phyloP scores from a whole-genome alignment of 1,140 invertebrate genomes.

The Aphis gossypii region DNA sequence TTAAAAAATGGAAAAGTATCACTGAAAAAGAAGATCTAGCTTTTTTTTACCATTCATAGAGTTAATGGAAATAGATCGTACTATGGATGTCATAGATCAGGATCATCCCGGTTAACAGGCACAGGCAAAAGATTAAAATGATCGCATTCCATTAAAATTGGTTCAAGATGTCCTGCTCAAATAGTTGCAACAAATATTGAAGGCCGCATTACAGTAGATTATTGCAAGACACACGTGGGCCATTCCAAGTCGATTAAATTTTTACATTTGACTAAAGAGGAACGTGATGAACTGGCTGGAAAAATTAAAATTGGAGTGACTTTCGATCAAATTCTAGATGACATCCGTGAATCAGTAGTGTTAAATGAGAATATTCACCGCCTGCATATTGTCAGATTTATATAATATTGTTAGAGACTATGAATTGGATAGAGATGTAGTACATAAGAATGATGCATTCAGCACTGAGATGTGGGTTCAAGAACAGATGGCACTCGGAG shows the following conservation, averaged over 20 bases:
- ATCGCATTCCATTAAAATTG: neutral
- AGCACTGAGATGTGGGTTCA: neutral
- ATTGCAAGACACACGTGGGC: neutral
- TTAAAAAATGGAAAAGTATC: too few species aligned
- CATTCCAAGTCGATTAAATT: neutral
- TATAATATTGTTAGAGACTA: conserved; percentile 19
- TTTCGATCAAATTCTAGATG: neutral
- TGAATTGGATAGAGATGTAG: neutral
- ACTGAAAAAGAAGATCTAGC: too few species aligned
- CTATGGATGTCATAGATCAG: neutral
- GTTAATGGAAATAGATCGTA: neutral
- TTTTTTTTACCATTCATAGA: neutral
- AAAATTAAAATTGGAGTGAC: neutral
- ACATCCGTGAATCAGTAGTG: neutral
- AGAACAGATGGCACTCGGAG: neutral
- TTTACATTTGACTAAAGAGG: too few species aligned
- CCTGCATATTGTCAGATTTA: neutral
- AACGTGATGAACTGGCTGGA: neutral
- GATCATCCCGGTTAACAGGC: neutral
- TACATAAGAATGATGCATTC: neutral
- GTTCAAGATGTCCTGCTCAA: neutral
- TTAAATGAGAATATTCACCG: neutral
- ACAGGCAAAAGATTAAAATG: neutral
- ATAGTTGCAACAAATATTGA: neutral
- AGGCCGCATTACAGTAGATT: neutral